Base-by-base conservation (phyloP, 2,113 vertebrate species). In the Acanthisitta chloris region DNA sequence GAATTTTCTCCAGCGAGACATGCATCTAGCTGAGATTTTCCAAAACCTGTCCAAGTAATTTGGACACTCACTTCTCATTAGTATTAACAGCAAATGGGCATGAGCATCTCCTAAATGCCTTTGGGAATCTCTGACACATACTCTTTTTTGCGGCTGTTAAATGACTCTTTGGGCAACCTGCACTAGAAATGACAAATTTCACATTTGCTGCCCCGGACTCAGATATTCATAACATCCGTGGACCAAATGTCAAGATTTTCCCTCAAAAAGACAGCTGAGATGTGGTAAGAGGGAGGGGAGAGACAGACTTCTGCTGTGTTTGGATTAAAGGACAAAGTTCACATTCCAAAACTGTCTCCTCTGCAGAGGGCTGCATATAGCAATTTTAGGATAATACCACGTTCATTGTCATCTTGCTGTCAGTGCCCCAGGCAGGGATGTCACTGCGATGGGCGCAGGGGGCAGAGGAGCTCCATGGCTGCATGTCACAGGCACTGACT, bases 1-100 rank as follows among this genome's bases (percentile, higher is more conserved):
- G 12, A 34, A 86, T 96, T 92, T 94, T 64, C 79, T 66, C 82
- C 79, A 86, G 54, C 49, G 94, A 81, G 79, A 88, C 51, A 86
- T 34, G 67, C 49, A 54, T 73, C 51, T 93, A 96, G 58, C 67
- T 62, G 88, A 96, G 79, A 83, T 85, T 78, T 88, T 70, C 88
- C 88, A 82, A 96, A 97, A 97, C 71, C 88, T 19, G 25, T 93
- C 94, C 94, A 92, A 94, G 91, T 92, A 95, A 96, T 96, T 90
- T 93, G 88, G 94, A 96, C 88, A 62, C 92, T 97, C 92, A 90
- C 80, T 96, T 92, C 86, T 96, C 88, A 86, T 93, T 96, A 95
- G 76, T 34, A 77, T 58, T 61, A 95, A 88, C 57, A 92, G 33
- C 80, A 93, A 88, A 78, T 28, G 33, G 58, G 51, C 46, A 83